Conservation (phyloP, 1,140 invertebrate species). For the Meloidogyne floridensis region DNA sequence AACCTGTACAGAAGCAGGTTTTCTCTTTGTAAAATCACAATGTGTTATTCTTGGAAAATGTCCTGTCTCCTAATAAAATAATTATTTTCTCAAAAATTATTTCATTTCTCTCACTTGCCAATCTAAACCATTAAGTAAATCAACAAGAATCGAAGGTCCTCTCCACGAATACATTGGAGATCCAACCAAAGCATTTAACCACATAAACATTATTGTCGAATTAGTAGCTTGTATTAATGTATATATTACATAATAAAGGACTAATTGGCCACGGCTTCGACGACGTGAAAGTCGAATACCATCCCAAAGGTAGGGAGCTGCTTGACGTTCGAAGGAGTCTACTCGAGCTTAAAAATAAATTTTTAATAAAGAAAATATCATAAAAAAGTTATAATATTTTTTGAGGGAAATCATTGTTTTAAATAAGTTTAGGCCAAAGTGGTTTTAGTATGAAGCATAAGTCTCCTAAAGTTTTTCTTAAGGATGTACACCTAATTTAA, state of each 20-base stretch:
- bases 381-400: no score
- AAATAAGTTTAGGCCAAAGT: no score
- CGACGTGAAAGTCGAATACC: constrained; percentile 54
- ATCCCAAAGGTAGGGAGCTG: constrained; percentile 63
- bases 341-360: constrained; percentile 40
- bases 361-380: no score
- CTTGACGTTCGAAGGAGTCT: constrained; percentile 56
- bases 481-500: background rate
- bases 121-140: constrained; percentile 54
- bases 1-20: constrained; percentile 47
- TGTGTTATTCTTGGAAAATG: constrained; percentile 65
- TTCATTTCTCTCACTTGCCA: constrained; percentile 52
- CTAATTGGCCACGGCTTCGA: constrained; percentile 52
- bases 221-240: constrained; percentile 57
- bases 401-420: no score
- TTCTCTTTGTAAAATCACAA: constrained; percentile 60
- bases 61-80: constrained; percentile 53
- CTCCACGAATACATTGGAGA: constrained; percentile 58
- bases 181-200: constrained; percentile 57
- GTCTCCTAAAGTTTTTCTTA: no score
- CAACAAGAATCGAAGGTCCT: constrained; percentile 53
- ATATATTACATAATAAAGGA: constrained; percentile 57
- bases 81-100: background rate
- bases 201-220: constrained; percentile 55
- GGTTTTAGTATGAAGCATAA: no score